These are phyloP conservation scores for Andrena minutula DNA, from an alignment of 2,888 invertebrate species.

Conservation along the genomic window DNA sequence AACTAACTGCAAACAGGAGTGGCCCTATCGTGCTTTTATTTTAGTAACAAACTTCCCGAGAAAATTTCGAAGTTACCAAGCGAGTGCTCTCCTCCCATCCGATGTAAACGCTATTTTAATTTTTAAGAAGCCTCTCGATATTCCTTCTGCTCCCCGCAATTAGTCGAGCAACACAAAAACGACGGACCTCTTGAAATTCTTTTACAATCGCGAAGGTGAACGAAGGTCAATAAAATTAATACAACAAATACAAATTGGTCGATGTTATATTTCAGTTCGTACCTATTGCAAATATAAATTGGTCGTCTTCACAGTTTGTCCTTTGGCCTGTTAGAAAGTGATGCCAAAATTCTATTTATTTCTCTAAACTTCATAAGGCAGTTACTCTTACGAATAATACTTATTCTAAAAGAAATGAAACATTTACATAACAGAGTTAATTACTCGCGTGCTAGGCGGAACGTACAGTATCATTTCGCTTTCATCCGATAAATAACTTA, in stretches of 20 bases:
- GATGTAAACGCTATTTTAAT: conserved; percentile 5
- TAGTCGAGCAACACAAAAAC: not conserved
- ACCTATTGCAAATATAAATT: conserved; percentile 7
- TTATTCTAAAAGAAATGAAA: conserved; percentile 33
- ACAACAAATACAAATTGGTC: not conserved
- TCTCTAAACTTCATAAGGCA: not conserved
- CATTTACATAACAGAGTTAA: not conserved
- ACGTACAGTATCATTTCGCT: not conserved
- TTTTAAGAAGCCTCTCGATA: not conserved
- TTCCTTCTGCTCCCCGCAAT: not conserved
- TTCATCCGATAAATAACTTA: conserved; percentile 34
- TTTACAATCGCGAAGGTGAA: not conserved
- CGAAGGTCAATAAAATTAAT: not conserved
- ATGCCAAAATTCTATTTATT: not conserved
- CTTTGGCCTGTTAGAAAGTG: conserved; percentile 20
- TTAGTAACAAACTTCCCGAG: conserved; percentile 32
- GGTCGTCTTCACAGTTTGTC: not conserved
- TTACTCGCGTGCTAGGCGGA: not conserved
- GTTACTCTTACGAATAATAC: conserved; percentile 27
- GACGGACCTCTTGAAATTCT: not conserved
- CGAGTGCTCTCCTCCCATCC: not conserved
- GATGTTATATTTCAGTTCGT: not conserved
- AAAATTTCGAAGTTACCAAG: not conserved
- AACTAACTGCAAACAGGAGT: conserved; percentile 6
- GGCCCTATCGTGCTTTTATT: not conserved